Percentiles rank a stretch among this genome's conserved stretches.
These are phyloP conservation scores for Philopedon plagiatum DNA, from an alignment of 2,888 invertebrate species.

Conservation along the genomic window DNA sequence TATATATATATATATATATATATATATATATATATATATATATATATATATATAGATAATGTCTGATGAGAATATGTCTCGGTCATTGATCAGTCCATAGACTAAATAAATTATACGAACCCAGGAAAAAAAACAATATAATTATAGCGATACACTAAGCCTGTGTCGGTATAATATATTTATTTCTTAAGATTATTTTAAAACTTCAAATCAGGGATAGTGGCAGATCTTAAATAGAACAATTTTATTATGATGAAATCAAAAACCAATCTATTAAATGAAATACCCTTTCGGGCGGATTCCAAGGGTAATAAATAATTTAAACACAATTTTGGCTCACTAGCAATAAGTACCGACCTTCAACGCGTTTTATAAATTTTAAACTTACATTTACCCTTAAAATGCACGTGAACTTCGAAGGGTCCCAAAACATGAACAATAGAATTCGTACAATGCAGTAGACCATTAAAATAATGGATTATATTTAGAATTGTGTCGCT, in stretches of 20 bases:
- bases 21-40: neutral
- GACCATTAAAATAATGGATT: constrained; percentile 24
- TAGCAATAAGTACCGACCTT: constrained; percentile 30
- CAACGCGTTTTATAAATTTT: constrained; percentile 43
- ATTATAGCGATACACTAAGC: too few species aligned
- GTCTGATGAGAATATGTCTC: too few species aligned
- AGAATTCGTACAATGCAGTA: constrained; percentile 32
- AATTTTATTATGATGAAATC: too few species aligned
- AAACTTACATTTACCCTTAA: constrained; percentile 47
- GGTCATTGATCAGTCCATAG: too few species aligned
- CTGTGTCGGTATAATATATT: too few species aligned
- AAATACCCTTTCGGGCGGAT: neutral
- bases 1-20: neutral
- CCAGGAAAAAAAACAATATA: too few species aligned
- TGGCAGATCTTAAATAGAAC: too few species aligned
- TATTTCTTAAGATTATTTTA: too few species aligned
- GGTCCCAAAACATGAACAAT: constrained; percentile 50
- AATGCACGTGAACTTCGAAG: constrained; percentile 49
- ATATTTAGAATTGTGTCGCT: neutral
- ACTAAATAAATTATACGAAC: too few species aligned
- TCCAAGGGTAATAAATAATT: constrained; percentile 24
- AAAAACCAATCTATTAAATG: neutral
- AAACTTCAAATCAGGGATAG: too few species aligned
- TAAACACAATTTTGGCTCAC: constrained; percentile 17
- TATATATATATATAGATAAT: too few species aligned